These are phyloP conservation scores for Lepus europaeus DNA, from an alignment of 2,113 vertebrate genomes.

Conservation along the genomic window DNA sequence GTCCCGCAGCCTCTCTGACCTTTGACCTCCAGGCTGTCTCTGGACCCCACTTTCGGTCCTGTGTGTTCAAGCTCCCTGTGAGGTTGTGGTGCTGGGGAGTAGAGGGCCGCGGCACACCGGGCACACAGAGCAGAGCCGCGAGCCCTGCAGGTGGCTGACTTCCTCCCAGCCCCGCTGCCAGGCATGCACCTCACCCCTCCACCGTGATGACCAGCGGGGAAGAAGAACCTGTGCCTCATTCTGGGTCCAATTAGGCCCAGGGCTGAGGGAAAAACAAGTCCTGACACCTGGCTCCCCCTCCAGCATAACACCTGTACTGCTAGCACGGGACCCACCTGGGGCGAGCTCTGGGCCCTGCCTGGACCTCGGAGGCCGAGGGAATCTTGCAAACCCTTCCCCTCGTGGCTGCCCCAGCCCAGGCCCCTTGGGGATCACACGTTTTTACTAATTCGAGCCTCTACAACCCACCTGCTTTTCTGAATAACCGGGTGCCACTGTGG, in stretches of 20 bases:
- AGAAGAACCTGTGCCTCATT: background rate
- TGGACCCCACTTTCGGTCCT: background rate
- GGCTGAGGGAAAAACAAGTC: slow-evolving; percentile 64
- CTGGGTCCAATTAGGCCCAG: slow-evolving; percentile 68
- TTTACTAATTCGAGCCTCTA: background rate
- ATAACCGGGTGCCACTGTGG: background rate
- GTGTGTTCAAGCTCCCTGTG: fast-evolving
- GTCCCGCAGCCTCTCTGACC: background rate
- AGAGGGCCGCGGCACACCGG: background rate
- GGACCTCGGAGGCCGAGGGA: fast-evolving
- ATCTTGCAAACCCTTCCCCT: background rate
- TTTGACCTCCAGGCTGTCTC: background rate
- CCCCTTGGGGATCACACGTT: background rate
- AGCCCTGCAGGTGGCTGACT: fast-evolving
- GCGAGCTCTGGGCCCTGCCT: background rate
- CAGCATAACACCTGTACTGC: slow-evolving; percentile 61
- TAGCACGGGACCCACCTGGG: slow-evolving; percentile 47
- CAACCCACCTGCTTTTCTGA: background rate
- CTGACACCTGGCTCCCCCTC: slow-evolving; percentile 45
- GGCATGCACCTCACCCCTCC: fast-evolving
- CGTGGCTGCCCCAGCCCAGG: fast-evolving
- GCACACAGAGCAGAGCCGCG: background rate
- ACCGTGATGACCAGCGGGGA: background rate
- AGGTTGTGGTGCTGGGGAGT: background rate
- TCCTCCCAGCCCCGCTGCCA: background rate